phyloP scores from a whole-genome alignment of 2,888 invertebrate genomes.

The Drosophila fungiperda region DNA sequence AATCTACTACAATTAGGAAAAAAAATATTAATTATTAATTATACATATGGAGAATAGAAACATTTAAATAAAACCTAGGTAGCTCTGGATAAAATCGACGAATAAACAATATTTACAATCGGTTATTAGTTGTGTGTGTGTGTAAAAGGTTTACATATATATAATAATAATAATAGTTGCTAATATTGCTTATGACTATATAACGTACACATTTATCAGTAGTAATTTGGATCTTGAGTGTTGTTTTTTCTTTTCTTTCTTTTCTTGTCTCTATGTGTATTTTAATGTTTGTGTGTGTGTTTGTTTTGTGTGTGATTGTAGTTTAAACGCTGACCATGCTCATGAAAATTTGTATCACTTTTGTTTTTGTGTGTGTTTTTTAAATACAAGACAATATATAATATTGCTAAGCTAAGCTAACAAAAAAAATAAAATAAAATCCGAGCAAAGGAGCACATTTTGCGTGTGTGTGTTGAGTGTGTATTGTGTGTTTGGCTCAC shows the following conservation, averaged over 20 bases:
- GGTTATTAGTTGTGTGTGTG: constrained; percentile 37
- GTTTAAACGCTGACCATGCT: constrained; percentile 72
- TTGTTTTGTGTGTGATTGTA: constrained; percentile 47
- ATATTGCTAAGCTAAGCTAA: constrained; percentile 37
- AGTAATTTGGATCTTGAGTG: constrained; percentile 72
- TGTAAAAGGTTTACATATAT: constrained; percentile 17
- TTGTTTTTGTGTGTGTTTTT: constrained; percentile 37
- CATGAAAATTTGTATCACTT: constrained; percentile 71
- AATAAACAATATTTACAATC: constrained; percentile 64
- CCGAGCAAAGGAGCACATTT: constrained; percentile 2
- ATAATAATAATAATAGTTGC: constrained; percentile 60
- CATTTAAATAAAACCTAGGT: constrained; percentile 60
- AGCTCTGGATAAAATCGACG: constrained; percentile 71
- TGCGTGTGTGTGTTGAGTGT: constrained; percentile 9
- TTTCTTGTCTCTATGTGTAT: constrained; percentile 32
- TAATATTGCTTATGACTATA: constrained; percentile 80
- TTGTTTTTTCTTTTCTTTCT: constrained; percentile 11
- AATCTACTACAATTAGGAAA: constrained; percentile 20
- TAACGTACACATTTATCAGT: constrained; percentile 76
- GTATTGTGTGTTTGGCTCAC: constrained; percentile 28
- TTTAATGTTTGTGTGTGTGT: constrained; percentile 10
- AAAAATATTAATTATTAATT: constrained; percentile 31
- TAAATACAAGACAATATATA: constrained; percentile 40
- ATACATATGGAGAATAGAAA: constrained; percentile 34
- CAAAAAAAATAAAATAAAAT: constrained; percentile 15